phyloP scores from a whole-genome alignment of 2,888 invertebrate species.

The Laspeyria flexula region DNA sequence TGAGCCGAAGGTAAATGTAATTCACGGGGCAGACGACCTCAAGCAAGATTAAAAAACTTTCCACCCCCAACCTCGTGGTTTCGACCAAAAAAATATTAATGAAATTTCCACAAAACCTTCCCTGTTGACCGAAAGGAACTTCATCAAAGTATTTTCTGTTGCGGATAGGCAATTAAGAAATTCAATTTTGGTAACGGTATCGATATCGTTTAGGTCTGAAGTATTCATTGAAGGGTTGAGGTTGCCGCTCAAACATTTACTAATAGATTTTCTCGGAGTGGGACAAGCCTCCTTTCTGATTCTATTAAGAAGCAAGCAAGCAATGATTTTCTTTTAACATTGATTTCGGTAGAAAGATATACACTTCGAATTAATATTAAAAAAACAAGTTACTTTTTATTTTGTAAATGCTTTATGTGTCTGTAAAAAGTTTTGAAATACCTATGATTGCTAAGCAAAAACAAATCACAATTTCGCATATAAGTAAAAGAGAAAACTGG shows the following conservation, averaged over 20 bases:
- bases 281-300: neutral
- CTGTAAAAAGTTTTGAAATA: too few relatives aligned
- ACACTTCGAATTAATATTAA: too few relatives aligned
- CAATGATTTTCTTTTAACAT: neutral
- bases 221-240: slow-evolving; percentile 32
- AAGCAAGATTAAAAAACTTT: slow-evolving; percentile 80
- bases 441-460: too few relatives aligned
- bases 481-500: slow-evolving; percentile 5
- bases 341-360: neutral
- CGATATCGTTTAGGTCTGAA: slow-evolving; percentile 24
- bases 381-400: too few relatives aligned
- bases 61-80: slow-evolving; percentile 52
- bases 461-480: slow-evolving; percentile 3
- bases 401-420: too few relatives aligned
- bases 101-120: slow-evolving; percentile 69
- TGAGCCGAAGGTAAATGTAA: slow-evolving; percentile 61
- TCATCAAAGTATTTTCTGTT: slow-evolving; percentile 72
- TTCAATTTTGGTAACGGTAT: slow-evolving; percentile 62
- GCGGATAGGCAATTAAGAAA: slow-evolving; percentile 75
- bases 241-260: slow-evolving; percentile 24
- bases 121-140: slow-evolving; percentile 70
- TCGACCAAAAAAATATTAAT: slow-evolving; percentile 68
- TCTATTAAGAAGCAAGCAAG: neutral
- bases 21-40: slow-evolving; percentile 62
- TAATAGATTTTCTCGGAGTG: slow-evolving; percentile 28